Evolutionary conservation across 1,140 invertebrate genomes (phyloP).

Genomic region (Leguminivora glycinivorella): DNA sequence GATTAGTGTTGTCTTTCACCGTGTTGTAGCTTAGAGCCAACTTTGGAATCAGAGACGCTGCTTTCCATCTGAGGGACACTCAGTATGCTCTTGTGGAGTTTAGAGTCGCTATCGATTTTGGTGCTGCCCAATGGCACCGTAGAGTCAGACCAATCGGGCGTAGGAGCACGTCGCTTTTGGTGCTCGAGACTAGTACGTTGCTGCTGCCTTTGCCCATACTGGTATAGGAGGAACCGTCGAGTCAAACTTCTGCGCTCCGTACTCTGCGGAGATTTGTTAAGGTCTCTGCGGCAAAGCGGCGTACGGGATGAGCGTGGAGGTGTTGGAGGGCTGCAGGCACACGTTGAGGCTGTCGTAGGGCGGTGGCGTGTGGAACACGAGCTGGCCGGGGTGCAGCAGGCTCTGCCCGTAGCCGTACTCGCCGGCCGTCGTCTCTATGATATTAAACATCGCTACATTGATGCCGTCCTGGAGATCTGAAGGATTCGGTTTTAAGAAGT

Average conservation of each 20-base stretch:
- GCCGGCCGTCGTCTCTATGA: conserved; percentile 77
- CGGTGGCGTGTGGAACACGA: conserved; percentile 95
- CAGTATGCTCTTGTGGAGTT: conserved; percentile 82
- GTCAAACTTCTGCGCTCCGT: conserved; percentile 78
- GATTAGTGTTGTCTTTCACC: conserved; percentile 58
- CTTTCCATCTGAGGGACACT: conserved; percentile 81
- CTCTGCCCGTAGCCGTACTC: conserved; percentile 94
- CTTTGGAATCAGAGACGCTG: conserved; percentile 91
- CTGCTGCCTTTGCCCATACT: conserved; percentile 76
- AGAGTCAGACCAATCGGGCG: conserved; percentile 85
- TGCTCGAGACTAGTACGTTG: conserved; percentile 64
- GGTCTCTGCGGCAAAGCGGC: conserved; percentile 63
- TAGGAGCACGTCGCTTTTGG: conserved; percentile 87
- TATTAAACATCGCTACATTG: conserved; percentile 85
- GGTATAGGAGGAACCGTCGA: conserved; percentile 83
- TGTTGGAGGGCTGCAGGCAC: conserved; percentile 84
- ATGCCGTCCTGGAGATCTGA: conserved; percentile 89
- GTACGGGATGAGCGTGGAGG: conserved; percentile 69
- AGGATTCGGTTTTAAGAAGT: conserved; percentile 91
- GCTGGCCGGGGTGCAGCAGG: conserved; percentile 90
- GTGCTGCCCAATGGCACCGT: conserved; percentile 69
- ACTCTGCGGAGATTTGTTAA: conserved; percentile 65
- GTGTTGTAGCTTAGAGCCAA: conserved; percentile 80
- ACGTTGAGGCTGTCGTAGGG: conserved; percentile 90
- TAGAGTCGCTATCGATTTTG: conserved; percentile 89